Evolutionary conservation across 2,888 invertebrate species (phyloP).

Genomic region (Carabus problematicus): DNA sequence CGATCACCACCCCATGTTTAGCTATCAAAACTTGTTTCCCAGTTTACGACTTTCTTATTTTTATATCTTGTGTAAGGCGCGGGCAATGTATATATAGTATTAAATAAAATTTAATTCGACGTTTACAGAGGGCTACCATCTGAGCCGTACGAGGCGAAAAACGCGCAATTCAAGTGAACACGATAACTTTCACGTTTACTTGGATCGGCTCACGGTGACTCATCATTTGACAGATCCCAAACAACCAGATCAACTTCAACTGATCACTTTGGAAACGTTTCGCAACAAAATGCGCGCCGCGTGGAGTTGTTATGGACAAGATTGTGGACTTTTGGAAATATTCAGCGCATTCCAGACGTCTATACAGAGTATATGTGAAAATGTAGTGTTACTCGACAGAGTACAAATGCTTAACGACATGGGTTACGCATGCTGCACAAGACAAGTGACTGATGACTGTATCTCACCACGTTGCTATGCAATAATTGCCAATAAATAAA

Average conservation of each 20-base stretch:
- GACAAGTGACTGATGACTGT: conserved; percentile 67
- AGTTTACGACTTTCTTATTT: conserved; percentile 23
- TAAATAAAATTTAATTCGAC: conserved; percentile 26
- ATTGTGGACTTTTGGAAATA: conserved; percentile 57
- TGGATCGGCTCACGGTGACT: conserved; percentile 50
- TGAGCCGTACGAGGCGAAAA: conserved; percentile 55
- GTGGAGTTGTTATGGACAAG: conserved; percentile 52
- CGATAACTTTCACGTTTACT: conserved; percentile 50
- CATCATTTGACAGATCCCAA: conserved; percentile 48
- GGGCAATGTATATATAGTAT: conserved; percentile 13
- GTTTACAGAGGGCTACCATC: conserved; percentile 53
- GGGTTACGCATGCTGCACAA: conserved; percentile 60
- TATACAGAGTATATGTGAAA: conserved; percentile 66
- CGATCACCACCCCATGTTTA: background rate
- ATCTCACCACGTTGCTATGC: conserved; percentile 73
- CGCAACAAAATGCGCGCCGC: conserved; percentile 51
- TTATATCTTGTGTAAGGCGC: conserved; percentile 8
- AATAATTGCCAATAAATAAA: conserved; percentile 62
- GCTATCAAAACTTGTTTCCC: conserved; percentile 24
- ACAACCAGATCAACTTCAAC: conserved; percentile 28
- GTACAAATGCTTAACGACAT: conserved; percentile 59
- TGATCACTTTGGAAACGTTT: conserved; percentile 45
- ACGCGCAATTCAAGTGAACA: conserved; percentile 49
- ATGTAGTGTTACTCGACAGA: conserved; percentile 64
- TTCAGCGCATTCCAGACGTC: conserved; percentile 61